phyloP scores from a whole-genome alignment of 2,888 invertebrate genomes.

The Mythimna ferrago region DNA sequence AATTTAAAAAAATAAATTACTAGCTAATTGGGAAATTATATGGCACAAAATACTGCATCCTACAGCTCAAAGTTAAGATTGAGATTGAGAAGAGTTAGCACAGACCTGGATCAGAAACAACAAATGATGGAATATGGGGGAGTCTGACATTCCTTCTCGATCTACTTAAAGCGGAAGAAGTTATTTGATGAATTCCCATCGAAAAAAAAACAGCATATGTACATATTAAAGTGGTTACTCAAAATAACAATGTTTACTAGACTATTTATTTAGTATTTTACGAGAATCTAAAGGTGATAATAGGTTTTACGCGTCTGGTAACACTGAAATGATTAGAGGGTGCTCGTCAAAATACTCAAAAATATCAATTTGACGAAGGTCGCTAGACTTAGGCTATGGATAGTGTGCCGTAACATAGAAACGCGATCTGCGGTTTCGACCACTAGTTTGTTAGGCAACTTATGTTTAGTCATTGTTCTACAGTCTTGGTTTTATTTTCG shows the following conservation, averaged over 20 bases:
- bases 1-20: too few relatives aligned
- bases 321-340: slow-evolving; percentile 35
- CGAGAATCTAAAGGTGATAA: slow-evolving; percentile 14
- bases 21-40: too few relatives aligned
- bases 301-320: not conserved
- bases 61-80: too few relatives aligned
- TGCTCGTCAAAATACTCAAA: slow-evolving; percentile 29
- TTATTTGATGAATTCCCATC: too few relatives aligned
- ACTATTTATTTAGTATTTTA: slow-evolving; percentile 20
- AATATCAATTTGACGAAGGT: slow-evolving; percentile 21
- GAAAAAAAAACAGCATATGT: too few relatives aligned
- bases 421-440: slow-evolving; percentile 1
- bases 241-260: slow-evolving; percentile 9
- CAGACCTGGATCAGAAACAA: too few relatives aligned
- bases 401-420: not conserved
- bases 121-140: too few relatives aligned
- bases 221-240: not conserved
- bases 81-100: too few relatives aligned
- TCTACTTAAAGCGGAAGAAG: too few relatives aligned
- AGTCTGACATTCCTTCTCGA: too few relatives aligned
- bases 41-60: too few relatives aligned
- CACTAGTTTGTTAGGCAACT: not conserved
- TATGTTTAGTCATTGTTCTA: too few relatives aligned
- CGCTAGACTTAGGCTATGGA: not conserved
- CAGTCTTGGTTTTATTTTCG: not conserved